phyloP scores from a whole-genome alignment of 2,113 vertebrate species.

The Lota lota region DNA sequence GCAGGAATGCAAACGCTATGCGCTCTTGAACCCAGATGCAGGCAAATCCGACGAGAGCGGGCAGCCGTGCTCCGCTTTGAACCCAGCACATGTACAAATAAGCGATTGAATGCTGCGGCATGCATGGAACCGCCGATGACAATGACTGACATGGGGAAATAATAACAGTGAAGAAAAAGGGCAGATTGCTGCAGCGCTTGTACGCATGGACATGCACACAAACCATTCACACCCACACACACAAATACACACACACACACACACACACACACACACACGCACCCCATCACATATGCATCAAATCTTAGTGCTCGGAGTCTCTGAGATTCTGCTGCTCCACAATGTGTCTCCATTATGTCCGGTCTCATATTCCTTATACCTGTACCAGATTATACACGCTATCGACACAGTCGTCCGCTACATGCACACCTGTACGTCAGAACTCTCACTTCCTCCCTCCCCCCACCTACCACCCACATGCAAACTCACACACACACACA shows the following conservation, averaged over 20 bases:
- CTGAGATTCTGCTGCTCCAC: constrained; percentile 12
- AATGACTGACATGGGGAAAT: too few species aligned
- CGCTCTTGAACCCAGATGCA: too few species aligned
- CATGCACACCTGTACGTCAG: constrained; percentile 14
- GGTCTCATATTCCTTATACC: constrained; percentile 47
- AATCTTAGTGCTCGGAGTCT: constrained; percentile 49
- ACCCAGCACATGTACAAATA: too few species aligned
- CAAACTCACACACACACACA: constrained; percentile 20
- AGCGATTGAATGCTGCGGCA: constrained; percentile 23
- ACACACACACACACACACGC: constrained; percentile 9
- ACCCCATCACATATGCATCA: constrained; percentile 61
- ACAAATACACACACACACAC: neutral
- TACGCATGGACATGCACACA: constrained; percentile 13
- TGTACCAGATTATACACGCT: constrained; percentile 18
- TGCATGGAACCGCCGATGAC: too few species aligned
- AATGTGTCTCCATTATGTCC: constrained; percentile 46
- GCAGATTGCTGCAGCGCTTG: neutral
- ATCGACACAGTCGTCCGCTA: neutral
- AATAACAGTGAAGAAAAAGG: neutral
- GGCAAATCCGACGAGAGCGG: too few species aligned
- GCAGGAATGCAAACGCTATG: too few species aligned
- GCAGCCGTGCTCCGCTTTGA: too few species aligned
- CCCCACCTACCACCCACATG: neutral
- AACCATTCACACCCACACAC: neutral
- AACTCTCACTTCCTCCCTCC: neutral